A percentile compares a stretch with the other conserved stretches of the same genome.
Conservation (phyloP, 2,888 invertebrate genomes). For the Drosophila niveifrons region DNA sequence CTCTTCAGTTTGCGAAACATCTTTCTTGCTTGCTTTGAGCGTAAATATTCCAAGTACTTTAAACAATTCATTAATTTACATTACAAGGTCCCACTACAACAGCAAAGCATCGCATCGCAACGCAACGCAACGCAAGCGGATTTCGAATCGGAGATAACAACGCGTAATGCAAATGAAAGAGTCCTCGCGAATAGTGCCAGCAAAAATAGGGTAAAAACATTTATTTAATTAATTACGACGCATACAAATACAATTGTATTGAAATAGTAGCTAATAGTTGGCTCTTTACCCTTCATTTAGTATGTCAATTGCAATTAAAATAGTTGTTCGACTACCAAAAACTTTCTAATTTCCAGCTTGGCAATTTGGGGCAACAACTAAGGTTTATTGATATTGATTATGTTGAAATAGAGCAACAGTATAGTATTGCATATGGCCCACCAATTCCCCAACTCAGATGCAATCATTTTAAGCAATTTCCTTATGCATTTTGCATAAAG, state of each 20-base stretch:
- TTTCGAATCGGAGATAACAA: conserved; percentile 14
- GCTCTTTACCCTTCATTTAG: background rate
- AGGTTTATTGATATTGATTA: conserved; percentile 44
- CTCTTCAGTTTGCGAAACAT: conserved; percentile 1
- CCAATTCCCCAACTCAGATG: background rate
- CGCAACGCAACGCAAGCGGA: conserved; percentile 13
- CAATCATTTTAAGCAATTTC: conserved; percentile 48
- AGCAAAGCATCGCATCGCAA: conserved; percentile 14
- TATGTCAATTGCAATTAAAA: background rate
- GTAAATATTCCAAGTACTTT: conserved; percentile 72
- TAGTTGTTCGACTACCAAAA: background rate
- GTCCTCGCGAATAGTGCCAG: background rate
- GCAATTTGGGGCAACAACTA: conserved; percentile 7
- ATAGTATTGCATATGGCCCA: background rate
- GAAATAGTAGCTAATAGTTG: background rate
- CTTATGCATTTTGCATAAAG: conserved; percentile 38
- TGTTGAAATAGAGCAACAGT: background rate
- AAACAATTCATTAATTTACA: conserved; percentile 77
- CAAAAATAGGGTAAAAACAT: background rate
- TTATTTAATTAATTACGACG: background rate
- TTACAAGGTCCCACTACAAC: conserved; percentile 47
- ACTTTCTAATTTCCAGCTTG: conserved; percentile 2
- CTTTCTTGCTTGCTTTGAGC: conserved; percentile 52
- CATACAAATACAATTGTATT: background rate
- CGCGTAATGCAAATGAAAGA: conserved; percentile 22